Base-by-base conservation (phyloP, 1,140 invertebrate species). In the Linepithema humile region DNA sequence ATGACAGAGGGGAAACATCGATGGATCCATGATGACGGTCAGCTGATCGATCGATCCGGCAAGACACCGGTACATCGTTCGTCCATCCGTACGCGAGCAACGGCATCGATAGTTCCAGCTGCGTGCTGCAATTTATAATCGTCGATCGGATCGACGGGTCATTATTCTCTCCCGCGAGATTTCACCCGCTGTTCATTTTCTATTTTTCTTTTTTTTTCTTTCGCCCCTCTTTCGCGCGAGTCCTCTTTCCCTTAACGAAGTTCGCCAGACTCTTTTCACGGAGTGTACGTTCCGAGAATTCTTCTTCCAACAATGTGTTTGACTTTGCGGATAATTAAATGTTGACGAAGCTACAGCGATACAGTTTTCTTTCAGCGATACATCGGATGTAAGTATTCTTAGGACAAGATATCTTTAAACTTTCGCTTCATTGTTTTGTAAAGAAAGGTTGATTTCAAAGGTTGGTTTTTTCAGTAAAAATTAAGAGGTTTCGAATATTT, bases 101-200 rank as follows among this genome's bases (percentile, higher is more conserved):
- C 67, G 53, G 80, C 70, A 32, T 83, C 80, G 67, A 73, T 74
- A 72, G 80, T 74, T 83, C 55, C 80, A 83, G 67, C 80, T 60
- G 80, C 57, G 80, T 82, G 77, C 74, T 32, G 74, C 80, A 73
- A 83, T 83, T 83, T 83, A 83, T 83, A 83, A 83, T 83, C 67
- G 67, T 73, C 80, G 67, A 83, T 74, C 70, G 38, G 69, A 83
- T 83, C 80, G 80, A 83, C 80, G 75, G 77, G 83, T 84, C 83
- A 82, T 84, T 84, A 84, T 84, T 84, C 75, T 84, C 83, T 84
- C 78, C 57, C 83, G 83, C 78, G 62, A 83, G 83, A 84, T 84
- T 84, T 84, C 83, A 84, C 53, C n/a, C 73, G 80, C 40, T 26
- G 50, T 23, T 77, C 74, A 15, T 50, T 65, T 48, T 12, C 15